These are phyloP conservation scores for Sminthurides aquaticus DNA, from an alignment of 2,888 invertebrate genomes.

Conservation along the genomic window DNA sequence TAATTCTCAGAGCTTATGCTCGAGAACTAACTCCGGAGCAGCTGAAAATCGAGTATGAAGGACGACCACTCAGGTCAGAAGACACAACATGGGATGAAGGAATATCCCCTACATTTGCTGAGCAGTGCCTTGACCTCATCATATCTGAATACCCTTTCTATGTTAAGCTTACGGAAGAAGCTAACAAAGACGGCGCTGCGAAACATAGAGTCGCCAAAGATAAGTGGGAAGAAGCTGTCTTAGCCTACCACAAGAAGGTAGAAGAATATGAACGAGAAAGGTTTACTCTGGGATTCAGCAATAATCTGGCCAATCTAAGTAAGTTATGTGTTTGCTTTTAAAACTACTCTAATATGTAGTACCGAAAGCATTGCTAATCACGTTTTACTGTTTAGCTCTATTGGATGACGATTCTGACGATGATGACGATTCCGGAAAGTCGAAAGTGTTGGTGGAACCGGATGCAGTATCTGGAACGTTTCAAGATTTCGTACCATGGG, in stretches of 20 bases:
- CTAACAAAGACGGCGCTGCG: slow-evolving; percentile 25
- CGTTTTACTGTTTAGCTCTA: no score
- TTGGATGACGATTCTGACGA: slow-evolving; percentile 24
- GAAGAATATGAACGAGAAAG: slow-evolving; percentile 28
- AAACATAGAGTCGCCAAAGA: slow-evolving; percentile 24
- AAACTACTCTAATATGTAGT: no score
- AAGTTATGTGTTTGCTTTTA: no score
- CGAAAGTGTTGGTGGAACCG: slow-evolving; percentile 4
- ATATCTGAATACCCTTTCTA: slow-evolving; percentile 37
- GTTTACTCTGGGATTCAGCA: no score
- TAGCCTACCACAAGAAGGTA: slow-evolving; percentile 23
- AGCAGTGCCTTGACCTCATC: slow-evolving; percentile 31
- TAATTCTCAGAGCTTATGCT: slow-evolving; percentile 36
- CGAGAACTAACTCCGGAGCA: slow-evolving; percentile 31
- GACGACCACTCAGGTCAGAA: slow-evolving; percentile 35
- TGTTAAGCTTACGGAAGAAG: slow-evolving; percentile 32
- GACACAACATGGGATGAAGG: slow-evolving; percentile 38
- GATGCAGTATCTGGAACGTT: slow-evolving; percentile 28
- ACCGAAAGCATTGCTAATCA: no score
- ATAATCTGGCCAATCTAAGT: no score
- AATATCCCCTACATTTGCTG: slow-evolving; percentile 21
- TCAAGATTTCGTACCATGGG: slow-evolving; percentile 25
- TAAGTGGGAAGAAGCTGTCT: slow-evolving; percentile 33
- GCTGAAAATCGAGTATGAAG: slow-evolving; percentile 34
- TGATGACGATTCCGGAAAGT: slow-evolving; percentile 13